Evolutionary conservation across 2,888 invertebrate genomes (phyloP).

Genomic region (Agrilus mali): DNA sequence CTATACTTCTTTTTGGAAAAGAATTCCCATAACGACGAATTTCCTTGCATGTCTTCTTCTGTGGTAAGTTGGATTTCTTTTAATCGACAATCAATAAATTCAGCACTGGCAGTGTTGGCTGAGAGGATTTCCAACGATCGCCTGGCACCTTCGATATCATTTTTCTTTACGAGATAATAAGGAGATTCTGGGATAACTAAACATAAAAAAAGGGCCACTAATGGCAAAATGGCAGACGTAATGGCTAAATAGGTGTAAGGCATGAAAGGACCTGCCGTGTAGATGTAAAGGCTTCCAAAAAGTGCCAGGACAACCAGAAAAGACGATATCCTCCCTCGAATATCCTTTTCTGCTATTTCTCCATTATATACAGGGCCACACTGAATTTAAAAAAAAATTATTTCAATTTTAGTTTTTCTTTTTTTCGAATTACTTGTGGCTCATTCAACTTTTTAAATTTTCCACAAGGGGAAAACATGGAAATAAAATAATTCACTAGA

Average conservation of each 20-base stretch:
- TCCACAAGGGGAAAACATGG: too few relatives aligned
- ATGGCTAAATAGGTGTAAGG: slow-evolving; percentile 27
- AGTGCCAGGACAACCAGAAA: slow-evolving; percentile 28
- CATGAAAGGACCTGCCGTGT: slow-evolving; percentile 29
- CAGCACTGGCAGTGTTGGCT: slow-evolving; percentile 26
- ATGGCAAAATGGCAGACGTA: slow-evolving; percentile 25
- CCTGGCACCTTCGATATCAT: slow-evolving; percentile 24
- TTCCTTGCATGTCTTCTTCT: slow-evolving; percentile 25
- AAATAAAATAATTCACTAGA: too few relatives aligned
- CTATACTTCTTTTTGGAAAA: slow-evolving; percentile 16
- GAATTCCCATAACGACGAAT: slow-evolving; percentile 25
- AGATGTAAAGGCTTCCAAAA: slow-evolving; percentile 29
- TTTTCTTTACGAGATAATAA: slow-evolving; percentile 33
- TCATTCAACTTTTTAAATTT: too few relatives aligned
- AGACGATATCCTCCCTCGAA: slow-evolving; percentile 31
- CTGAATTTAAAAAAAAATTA: slow-evolving; percentile 19
- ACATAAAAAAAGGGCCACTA: slow-evolving; percentile 28
- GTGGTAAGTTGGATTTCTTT: slow-evolving; percentile 28
- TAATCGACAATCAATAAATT: slow-evolving; percentile 29
- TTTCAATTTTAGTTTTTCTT: background rate
- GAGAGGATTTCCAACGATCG: slow-evolving; percentile 21
- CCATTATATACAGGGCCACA: slow-evolving; percentile 31
- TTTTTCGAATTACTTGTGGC: too few relatives aligned
- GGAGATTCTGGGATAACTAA: slow-evolving; percentile 37
- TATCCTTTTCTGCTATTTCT: slow-evolving; percentile 35